Conservation (phyloP, 2,797 vertebrate species). For the Epinephelus awoara region DNA sequence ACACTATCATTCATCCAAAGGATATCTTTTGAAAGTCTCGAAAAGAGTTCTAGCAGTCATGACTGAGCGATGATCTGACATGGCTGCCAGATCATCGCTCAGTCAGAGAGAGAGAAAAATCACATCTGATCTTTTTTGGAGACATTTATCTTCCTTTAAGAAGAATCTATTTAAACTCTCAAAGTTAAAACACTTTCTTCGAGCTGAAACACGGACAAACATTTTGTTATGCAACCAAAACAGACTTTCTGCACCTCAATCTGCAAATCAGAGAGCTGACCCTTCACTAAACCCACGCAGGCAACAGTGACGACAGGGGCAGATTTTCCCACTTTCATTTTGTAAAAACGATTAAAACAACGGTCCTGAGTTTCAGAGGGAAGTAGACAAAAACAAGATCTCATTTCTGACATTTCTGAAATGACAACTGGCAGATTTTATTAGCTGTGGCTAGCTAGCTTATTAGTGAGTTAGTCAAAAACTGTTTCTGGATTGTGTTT, state of each 20-base stretch:
- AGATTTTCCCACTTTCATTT: neutral
- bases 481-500: too few relatives aligned
- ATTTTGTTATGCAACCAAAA: conserved; percentile 15
- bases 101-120: conserved; percentile 8
- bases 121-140: neutral
- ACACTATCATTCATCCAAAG: conserved; percentile 24
- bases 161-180: neutral
- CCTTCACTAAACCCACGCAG: neutral
- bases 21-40: conserved; percentile 33
- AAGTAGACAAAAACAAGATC: neutral
- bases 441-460: too few relatives aligned
- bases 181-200: neutral
- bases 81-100: too few relatives aligned
- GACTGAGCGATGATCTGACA: conserved; percentile 49
- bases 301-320: neutral
- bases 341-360: neutral
- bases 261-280: neutral
- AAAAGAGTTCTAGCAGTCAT: conserved; percentile 28
- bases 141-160: conserved; percentile 19
- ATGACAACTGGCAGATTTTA: too few relatives aligned
- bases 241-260: neutral
- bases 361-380: too few relatives aligned
- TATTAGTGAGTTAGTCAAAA: too few relatives aligned
- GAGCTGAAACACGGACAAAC: conserved; percentile 9
- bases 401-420: too few relatives aligned